These are phyloP conservation scores for Ectemnius cavifrons DNA, from an alignment of 2,888 invertebrate genomes.

Conservation along the genomic window DNA sequence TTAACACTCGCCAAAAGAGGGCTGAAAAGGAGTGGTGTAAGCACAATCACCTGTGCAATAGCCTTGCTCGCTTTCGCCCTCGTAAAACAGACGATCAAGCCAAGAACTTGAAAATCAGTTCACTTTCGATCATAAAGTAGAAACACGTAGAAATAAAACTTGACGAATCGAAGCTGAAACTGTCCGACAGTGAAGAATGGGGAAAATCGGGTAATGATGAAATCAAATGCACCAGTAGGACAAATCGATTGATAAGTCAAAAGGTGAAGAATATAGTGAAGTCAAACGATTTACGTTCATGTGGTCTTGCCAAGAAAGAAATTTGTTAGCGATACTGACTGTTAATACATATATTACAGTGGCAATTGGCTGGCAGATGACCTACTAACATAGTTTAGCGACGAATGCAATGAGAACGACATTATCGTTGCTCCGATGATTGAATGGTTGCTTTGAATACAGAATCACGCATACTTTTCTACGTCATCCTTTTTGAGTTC, in stretches of 20 bases:
- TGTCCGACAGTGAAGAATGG: constrained; percentile 31
- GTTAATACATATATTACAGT: constrained; percentile 42
- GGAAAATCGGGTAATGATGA: not conserved
- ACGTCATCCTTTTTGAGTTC: too few species aligned
- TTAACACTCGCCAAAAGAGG: constrained; percentile 18
- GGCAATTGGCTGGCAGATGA: constrained; percentile 35
- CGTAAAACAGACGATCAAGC: constrained; percentile 43
- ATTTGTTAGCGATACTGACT: constrained; percentile 20
- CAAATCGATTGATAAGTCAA: too few species aligned
- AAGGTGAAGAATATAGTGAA: too few species aligned
- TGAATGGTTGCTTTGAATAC: constrained; percentile 41
- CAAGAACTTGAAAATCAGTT: constrained; percentile 19
- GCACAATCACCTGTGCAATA: constrained; percentile 55
- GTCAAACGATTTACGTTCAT: too few species aligned
- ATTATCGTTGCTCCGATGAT: constrained; percentile 47
- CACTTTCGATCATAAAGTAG: constrained; percentile 57
- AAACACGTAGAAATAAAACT: constrained; percentile 64
- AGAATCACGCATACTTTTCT: constrained; percentile 43
- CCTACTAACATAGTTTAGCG: constrained; percentile 18
- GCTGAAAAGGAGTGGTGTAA: constrained; percentile 16
- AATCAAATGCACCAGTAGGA: too few species aligned
- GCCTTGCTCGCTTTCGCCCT: constrained; percentile 54
- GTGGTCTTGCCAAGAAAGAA: too few species aligned
- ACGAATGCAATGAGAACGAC: constrained; percentile 42
- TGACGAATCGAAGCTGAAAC: constrained; percentile 41